A percentile compares a stretch with the other conserved stretches of the same genome.
Conservation (phyloP, 2,888 invertebrate species). For the Drosophila macrospina region DNA sequence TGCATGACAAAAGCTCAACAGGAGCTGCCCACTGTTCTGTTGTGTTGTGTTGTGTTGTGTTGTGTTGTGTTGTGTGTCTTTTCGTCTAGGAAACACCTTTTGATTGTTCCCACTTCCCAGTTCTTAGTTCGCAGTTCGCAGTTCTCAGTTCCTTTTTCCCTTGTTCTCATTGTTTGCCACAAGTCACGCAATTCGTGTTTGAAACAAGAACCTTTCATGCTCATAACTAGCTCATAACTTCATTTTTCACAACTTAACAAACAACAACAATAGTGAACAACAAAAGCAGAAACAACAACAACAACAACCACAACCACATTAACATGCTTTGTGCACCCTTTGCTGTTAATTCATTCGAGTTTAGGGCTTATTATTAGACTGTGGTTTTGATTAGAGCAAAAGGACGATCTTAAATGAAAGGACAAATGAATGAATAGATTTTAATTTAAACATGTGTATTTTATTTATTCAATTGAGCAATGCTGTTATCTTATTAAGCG, state of each 20-base stretch:
- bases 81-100: slow-evolving; percentile 56
- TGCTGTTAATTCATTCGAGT: slow-evolving; percentile 46
- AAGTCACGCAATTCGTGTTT: slow-evolving; percentile 63
- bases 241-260: slow-evolving; percentile 60
- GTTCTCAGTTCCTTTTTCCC: neutral
- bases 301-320: neutral
- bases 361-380: slow-evolving; percentile 30
- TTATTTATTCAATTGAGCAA: no score
- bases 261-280: slow-evolving; percentile 20
- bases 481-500: no score
- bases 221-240: slow-evolving; percentile 58
- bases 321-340: slow-evolving; percentile 39
- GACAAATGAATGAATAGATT: neutral
- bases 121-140: no score
- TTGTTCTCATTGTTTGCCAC: slow-evolving; percentile 56
- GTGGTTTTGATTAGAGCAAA: slow-evolving; percentile 10
- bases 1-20: slow-evolving; percentile 78
- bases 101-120: slow-evolving; percentile 38
- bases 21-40: slow-evolving; percentile 43
- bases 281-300: slow-evolving; percentile 6
- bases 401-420: neutral
- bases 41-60: no score
- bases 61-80: no score
- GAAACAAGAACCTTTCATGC: slow-evolving; percentile 43
- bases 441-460: neutral